Conservation (phyloP, 2,113 vertebrate species). For the Pagrus major region DNA sequence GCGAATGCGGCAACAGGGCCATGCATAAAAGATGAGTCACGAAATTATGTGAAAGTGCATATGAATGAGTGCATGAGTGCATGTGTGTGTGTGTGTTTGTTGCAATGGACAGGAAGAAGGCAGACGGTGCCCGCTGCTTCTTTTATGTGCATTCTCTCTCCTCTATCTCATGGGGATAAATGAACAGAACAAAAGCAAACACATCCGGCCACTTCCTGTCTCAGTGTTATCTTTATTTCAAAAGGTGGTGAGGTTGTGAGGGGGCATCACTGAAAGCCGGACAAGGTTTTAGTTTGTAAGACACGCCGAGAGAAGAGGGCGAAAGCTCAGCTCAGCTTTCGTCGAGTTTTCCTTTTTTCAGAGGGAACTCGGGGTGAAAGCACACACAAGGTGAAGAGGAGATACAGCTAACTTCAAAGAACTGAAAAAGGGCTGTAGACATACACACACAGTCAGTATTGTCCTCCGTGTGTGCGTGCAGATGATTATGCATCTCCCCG, state of each 20-base stretch:
- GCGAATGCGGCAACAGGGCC: conserved; percentile 12
- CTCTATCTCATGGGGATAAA: conserved; percentile 19
- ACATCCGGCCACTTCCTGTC: conserved; percentile 13
- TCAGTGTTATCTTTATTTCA: conserved; percentile 4
- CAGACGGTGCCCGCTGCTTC: neutral
- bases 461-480: conserved; percentile 10
- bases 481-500: conserved; percentile 51
- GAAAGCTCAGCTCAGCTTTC: conserved; percentile 9
- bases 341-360: neutral
- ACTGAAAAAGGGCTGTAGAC: neutral
- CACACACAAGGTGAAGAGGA: conserved; percentile 60
- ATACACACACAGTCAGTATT: neutral
- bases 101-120: neutral
- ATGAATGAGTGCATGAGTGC: conserved; percentile 27
- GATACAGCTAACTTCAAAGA: conserved; percentile 35
- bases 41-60: conserved; percentile 41
- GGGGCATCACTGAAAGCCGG: conserved; percentile 2
- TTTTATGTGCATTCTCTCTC: neutral
- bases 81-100: neutral
- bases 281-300: conserved; percentile 2
- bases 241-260: neutral
- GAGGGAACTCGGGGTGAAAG: conserved; percentile 33
- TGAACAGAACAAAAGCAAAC: conserved; percentile 20
- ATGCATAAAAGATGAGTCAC: conserved; percentile 60
- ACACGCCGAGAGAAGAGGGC: neutral